A percentile compares a stretch with the other conserved stretches of the same genome.
phyloP scores from a whole-genome alignment of 2,888 invertebrate species.

The Sceliomorpha sp. region DNA sequence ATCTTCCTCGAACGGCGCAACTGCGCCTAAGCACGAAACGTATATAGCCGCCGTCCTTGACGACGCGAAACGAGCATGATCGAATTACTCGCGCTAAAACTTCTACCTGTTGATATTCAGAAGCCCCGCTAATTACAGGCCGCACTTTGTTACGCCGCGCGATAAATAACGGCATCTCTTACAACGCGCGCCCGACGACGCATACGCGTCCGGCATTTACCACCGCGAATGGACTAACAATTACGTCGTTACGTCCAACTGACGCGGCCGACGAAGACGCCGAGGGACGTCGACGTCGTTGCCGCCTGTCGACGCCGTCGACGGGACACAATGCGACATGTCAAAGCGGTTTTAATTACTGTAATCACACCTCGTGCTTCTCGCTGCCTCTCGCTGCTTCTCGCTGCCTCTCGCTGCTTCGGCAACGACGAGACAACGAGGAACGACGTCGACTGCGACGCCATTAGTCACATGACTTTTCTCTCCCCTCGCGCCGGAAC shows the following conservation, averaged over 20 bases:
- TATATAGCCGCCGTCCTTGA: too few relatives aligned
- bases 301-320: too few relatives aligned
- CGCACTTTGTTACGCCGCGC: slow-evolving; percentile 38
- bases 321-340: slow-evolving; percentile 22
- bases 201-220: too few relatives aligned
- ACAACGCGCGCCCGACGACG: too few relatives aligned
- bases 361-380: slow-evolving; percentile 43
- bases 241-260: slow-evolving; percentile 41
- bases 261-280: slow-evolving; percentile 17
- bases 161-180: slow-evolving; percentile 45
- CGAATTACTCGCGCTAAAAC: background rate
- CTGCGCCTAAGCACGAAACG: too few relatives aligned
- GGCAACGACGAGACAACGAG: too few relatives aligned
- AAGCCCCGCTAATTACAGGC: slow-evolving; percentile 37
- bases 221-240: slow-evolving; percentile 37
- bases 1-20: too few relatives aligned
- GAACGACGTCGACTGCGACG: too few relatives aligned
- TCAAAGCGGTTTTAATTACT: slow-evolving; percentile 49
- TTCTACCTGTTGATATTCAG: slow-evolving; percentile 46
- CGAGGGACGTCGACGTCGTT: too few relatives aligned
- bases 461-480: slow-evolving; percentile 43
- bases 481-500: slow-evolving; percentile 26
- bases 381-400: too few relatives aligned
- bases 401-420: too few relatives aligned
- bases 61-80: slow-evolving; percentile 8